Evolutionary conservation across 2,113 vertebrate genomes (phyloP), one percentile per base, ranked within the genome.

Genomic region (Fukomys damarensis): DNA sequence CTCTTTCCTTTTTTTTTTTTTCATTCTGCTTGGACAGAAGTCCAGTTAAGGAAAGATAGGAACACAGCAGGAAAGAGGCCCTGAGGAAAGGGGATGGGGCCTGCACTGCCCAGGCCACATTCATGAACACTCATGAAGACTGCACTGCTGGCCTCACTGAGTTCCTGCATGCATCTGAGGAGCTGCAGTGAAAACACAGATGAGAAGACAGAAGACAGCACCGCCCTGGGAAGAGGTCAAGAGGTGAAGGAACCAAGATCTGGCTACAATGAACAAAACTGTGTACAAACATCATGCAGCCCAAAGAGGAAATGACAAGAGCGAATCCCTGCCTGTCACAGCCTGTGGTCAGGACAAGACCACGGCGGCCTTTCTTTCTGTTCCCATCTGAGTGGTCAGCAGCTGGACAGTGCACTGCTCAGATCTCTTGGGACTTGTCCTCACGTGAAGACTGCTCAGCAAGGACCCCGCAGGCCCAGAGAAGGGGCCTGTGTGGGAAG

Each of bases 41-140:
- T 90, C 96, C 93, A 97, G 80, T 96, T 97, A 98, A 98, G 97
- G 84, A 13, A 1, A 97, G 97, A 96, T 83, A 93, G 94, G 97
- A 98, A 97, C 87, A 92, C 84, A 96, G 81, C 94, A 98, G 93
- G 98, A 97, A 96, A 77, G 83, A 97, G 95, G 91, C 92, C 97
- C 96, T 98, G 96, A 91, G 89, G 92, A 97, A 98, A 63, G 35
- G 72, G 86, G 88, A 26, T 96, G 95, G 97, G 93, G 95, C 91
- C 52, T 77, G 86, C 84, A 61, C n/a, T 41, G 91, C 96, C 96
- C 96, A 95, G 61, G 96, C 98, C 94, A 96, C 97, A 95, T 95
- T 98, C 85, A 81, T 96, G 97, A 97, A 91, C 72, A 88, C 94
- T 96, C 96, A 85, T 4, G 82, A 17, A 97, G 95, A 97, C 35